Evolutionary conservation across 1,140 invertebrate genomes (phyloP).

Genomic region (Phortica variegata): DNA sequence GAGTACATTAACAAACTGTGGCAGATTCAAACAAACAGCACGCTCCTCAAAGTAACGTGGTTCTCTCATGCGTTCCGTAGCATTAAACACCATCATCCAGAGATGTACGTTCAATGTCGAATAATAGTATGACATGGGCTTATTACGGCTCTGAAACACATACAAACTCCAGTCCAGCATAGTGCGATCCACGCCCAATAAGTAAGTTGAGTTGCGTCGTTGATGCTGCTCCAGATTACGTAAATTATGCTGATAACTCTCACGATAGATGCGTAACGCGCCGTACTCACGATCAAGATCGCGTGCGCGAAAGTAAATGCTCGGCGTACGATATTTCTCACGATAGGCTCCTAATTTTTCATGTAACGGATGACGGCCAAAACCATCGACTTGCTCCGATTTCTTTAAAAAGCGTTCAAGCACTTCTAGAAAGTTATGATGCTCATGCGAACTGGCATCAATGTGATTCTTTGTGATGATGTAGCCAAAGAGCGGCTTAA

Average conservation of each 20-base stretch:
- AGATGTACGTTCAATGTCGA: constrained; percentile 44
- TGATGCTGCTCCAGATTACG: constrained; percentile 36
- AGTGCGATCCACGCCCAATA: constrained; percentile 35
- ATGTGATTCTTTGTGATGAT: constrained; percentile 41
- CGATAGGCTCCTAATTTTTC: constrained; percentile 26
- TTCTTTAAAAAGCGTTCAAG: constrained; percentile 27
- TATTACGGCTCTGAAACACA: constrained; percentile 43
- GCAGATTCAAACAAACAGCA: constrained; percentile 44
- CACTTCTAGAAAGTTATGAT: constrained; percentile 29
- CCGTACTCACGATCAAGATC: constrained; percentile 36
- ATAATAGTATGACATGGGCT: constrained; percentile 51
- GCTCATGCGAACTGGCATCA: constrained; percentile 22
- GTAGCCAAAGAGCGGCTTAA: constrained; percentile 46
- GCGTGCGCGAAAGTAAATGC: constrained; percentile 33
- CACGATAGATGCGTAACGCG: constrained; percentile 33
- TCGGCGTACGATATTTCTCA: constrained; percentile 36
- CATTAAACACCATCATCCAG: constrained; percentile 47
- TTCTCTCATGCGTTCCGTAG: constrained; percentile 24
- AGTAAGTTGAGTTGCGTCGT: constrained; percentile 40
- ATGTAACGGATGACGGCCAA: constrained; percentile 19
- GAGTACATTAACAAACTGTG: constrained; percentile 43
- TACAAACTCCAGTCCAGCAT: constrained; percentile 52
- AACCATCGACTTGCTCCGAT: constrained; percentile 11
- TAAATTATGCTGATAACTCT: constrained; percentile 49
- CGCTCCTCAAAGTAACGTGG: constrained; percentile 27